These are phyloP conservation scores for Vulpes lagopus DNA, from an alignment of 2,113 vertebrate species.

Conservation along the genomic window DNA sequence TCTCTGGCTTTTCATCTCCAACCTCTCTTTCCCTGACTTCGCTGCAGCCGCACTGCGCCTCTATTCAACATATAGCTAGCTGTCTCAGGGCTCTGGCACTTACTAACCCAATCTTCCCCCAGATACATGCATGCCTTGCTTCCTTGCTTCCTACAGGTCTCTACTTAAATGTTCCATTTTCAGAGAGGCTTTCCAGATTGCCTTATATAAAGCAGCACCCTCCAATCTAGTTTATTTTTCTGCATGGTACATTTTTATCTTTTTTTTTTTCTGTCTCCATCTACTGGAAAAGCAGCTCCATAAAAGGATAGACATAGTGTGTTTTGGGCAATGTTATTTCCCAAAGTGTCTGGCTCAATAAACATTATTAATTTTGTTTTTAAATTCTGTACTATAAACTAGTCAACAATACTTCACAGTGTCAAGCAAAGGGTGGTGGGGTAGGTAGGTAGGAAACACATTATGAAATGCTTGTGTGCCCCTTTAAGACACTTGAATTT, in stretches of 20 bases:
- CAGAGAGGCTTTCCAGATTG: neutral
- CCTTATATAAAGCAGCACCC: neutral
- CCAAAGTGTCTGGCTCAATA: neutral
- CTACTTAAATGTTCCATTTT: neutral
- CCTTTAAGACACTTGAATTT: neutral
- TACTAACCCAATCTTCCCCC: neutral
- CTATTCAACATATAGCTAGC: neutral
- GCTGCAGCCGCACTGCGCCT: neutral
- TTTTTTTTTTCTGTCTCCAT: neutral
- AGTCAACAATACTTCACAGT: neutral
- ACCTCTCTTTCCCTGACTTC: neutral
- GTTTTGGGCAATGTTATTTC: neutral
- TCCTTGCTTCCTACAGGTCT: neutral
- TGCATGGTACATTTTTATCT: neutral
- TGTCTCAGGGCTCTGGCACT: neutral
- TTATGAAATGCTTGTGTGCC: neutral
- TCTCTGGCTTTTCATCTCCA: neutral
- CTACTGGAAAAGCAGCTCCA: neutral
- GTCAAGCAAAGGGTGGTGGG: neutral
- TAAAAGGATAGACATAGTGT: neutral
- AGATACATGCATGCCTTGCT: neutral
- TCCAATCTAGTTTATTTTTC: neutral
- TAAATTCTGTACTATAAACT: neutral
- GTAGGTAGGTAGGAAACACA: neutral
- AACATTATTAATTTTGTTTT: neutral